Conservation (phyloP, 2,888 invertebrate genomes). For the Antheraea yamamai region DNA sequence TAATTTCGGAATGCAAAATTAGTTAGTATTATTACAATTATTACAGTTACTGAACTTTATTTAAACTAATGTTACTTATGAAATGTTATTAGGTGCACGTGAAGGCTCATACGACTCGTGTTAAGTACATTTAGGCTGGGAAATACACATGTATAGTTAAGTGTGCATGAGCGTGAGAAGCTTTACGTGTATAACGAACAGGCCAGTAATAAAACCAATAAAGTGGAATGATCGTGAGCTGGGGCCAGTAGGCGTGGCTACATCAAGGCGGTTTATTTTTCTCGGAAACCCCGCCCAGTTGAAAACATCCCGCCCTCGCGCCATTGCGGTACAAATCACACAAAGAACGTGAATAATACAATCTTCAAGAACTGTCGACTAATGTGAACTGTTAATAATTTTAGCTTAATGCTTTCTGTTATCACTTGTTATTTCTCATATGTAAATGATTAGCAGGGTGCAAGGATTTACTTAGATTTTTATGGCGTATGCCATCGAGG, state of each 20-base stretch:
- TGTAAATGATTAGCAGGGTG: not conserved
- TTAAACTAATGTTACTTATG: not conserved
- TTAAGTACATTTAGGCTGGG: conserved; percentile 4
- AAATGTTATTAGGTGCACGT: not conserved
- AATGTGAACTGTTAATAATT: not conserved
- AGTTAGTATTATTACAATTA: not conserved
- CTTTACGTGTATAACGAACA: conserved; percentile 15
- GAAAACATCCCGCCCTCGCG: conserved; percentile 70
- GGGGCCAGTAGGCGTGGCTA: conserved; percentile 65
- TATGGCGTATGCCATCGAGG: not conserved
- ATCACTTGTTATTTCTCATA: not conserved
- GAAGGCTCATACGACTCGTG: not conserved
- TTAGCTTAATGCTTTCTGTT: not conserved
- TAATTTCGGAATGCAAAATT: no score
- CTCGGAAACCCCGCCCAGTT: conserved; percentile 70
- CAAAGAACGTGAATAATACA: not conserved
- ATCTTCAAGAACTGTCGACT: not conserved
- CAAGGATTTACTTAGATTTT: not conserved
- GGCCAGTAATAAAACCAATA: conserved; percentile 43
- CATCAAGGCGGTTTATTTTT: conserved; percentile 74
- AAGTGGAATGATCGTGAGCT: conserved; percentile 51
- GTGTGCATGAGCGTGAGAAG: conserved; percentile 23
- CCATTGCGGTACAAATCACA: conserved; percentile 50
- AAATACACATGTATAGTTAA: not conserved
- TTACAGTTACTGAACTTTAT: not conserved